These are phyloP conservation scores for Sarcophaga peregrina DNA, from an alignment of 1,140 invertebrate genomes.

Conservation along the genomic window DNA sequence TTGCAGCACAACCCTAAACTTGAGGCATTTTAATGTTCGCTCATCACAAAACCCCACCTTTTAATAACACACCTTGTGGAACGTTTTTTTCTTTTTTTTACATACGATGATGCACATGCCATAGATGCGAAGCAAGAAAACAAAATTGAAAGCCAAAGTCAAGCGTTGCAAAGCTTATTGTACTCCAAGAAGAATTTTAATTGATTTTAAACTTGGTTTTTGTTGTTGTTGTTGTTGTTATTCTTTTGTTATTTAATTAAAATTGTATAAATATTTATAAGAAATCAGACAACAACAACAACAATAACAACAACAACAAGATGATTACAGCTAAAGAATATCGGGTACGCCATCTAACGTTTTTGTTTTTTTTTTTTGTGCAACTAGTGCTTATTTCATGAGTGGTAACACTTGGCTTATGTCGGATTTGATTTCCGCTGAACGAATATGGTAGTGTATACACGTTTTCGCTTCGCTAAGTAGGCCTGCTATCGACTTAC, in stretches of 20 bases:
- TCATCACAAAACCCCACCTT: constrained; percentile 13
- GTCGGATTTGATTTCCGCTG: too few relatives aligned
- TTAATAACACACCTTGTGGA: not conserved
- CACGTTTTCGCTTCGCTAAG: too few relatives aligned
- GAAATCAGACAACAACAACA: not conserved
- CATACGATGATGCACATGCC: not conserved
- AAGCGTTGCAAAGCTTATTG: not conserved
- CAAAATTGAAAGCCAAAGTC: too few relatives aligned
- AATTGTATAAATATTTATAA: not conserved
- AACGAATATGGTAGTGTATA: too few relatives aligned
- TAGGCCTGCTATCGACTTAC: too few relatives aligned
- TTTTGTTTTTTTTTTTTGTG: too few relatives aligned
- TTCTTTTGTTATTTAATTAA: constrained; percentile 6
- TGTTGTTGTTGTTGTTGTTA: not conserved
- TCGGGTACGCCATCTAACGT: too few relatives aligned
- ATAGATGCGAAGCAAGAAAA: not conserved
- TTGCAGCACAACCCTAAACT: not conserved
- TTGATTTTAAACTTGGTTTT: not conserved
- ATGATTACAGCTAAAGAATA: not conserved
- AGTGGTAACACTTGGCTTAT: too few relatives aligned
- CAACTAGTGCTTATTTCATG: too few relatives aligned
- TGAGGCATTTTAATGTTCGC: not conserved
- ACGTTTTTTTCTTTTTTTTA: not conserved
- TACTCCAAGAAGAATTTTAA: constrained; percentile 15
- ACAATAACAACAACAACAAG: not conserved